Base-by-base conservation (phyloP, 2,113 vertebrate genomes). In the Benthochromis sp. region DNA sequence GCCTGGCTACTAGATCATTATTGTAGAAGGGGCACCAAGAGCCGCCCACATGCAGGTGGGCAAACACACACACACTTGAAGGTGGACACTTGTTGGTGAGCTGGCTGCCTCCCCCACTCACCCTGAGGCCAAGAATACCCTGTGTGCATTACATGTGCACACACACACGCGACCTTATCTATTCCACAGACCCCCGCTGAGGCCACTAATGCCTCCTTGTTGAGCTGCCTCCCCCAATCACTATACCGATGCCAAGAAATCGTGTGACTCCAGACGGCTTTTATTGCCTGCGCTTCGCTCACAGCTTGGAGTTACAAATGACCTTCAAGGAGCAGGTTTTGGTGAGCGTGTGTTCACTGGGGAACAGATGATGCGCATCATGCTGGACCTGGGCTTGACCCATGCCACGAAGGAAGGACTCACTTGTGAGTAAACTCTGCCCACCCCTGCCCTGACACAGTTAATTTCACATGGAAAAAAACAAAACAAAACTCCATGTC, bases 351-450 rank as follows among this genome's bases (percentile, higher is more conserved):
- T 76, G 88, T 90, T 79, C 91, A n/a, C 6, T 79, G 6, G 87
- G 85, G 91, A 93, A 82, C 95, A 96, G 94, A 96, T 91, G 92
- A 94, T 88, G 79, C 90, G 88, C 87, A 93, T 95, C 92, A 94
- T 90, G 86, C 53, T 82, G 87, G 52, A 86, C 93, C 86, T 84
- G 88, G 90, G 63, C 79, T 73, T 91, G 92, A 94, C 95, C 91
- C 83, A 31, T 94, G 91, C 84, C 89, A 83, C 31, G 24, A 47
- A 81, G 4, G 86, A 84, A 90, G 89, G 85, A 94, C 71, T 93
- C 82, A 94, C 50, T 82, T 79, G 84, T 95, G 94, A 95, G 90
- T 95, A 94, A 94, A 88, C 24, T 5, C 85, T 9, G 24, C 89
- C 92, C 86, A 83, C 88, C 90, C 63, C 7, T 53, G 16, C 52